Evolutionary conservation across 2,888 invertebrate species (phyloP).

Genomic region (Andrena bucephala): DNA sequence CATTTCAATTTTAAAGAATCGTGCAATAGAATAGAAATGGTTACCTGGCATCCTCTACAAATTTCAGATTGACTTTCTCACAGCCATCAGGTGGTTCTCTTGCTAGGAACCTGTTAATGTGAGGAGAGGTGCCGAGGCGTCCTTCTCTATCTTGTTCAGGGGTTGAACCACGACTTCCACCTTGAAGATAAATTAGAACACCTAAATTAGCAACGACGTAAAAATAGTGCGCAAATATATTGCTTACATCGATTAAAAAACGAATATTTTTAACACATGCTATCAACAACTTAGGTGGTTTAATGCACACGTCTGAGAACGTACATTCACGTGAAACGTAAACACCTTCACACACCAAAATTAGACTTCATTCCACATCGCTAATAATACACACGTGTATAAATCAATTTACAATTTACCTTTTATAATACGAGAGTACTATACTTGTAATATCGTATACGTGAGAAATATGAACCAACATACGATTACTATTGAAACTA

Average conservation of each 20-base stretch:
- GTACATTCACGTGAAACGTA: conserved; percentile 32
- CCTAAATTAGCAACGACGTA: conserved; percentile 9
- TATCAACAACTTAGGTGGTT: conserved; percentile 42
- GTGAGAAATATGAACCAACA: conserved; percentile 4
- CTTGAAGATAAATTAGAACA: conserved; percentile 84
- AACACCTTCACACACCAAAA: conserved; percentile 14
- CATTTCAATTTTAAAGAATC: background rate
- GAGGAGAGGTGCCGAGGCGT: conserved; percentile 91
- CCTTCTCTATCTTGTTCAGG: conserved; percentile 91
- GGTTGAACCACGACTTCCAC: conserved; percentile 91
- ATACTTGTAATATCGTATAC: background rate
- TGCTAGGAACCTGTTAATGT: conserved; percentile 93
- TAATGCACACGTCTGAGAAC: conserved; percentile 26
- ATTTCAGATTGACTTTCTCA: conserved; percentile 92
- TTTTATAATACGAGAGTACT: background rate
- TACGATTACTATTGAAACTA: conserved; percentile 22
- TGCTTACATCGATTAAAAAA: conserved; percentile 24
- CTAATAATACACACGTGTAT: conserved; percentile 30
- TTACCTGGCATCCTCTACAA: conserved; percentile 87
- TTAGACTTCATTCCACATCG: conserved; percentile 10
- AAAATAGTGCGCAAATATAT: background rate
- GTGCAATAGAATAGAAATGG: conserved; percentile 15
- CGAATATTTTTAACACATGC: conserved; percentile 52
- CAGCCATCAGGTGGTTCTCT: conserved; percentile 96
- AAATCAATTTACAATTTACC: conserved; percentile 10